These are phyloP conservation scores for Heterohyrax brucei DNA, from an alignment of 2,797 vertebrate genomes.

Conservation along the genomic window DNA sequence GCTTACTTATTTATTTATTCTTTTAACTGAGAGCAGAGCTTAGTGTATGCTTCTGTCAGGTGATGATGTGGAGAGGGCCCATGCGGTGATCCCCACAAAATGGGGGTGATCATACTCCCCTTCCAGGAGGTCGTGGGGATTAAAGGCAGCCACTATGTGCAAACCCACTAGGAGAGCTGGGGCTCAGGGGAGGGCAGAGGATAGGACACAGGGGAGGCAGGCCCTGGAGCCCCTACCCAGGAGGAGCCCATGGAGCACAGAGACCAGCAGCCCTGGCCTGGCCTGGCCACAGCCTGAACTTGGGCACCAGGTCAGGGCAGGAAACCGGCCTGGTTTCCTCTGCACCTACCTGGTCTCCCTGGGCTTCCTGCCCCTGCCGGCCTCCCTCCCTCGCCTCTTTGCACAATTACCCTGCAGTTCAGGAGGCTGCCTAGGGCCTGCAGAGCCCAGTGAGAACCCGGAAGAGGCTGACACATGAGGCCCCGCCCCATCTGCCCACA, in stretches of 20 bases:
- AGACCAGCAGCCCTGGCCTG: background rate
- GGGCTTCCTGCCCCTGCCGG: background rate
- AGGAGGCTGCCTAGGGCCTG: background rate
- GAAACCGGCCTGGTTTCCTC: slow-evolving; percentile 61
- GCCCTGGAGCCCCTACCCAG: background rate
- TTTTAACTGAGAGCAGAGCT: background rate
- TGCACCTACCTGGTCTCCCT: background rate
- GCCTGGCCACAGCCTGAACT: background rate
- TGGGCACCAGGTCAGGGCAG: background rate
- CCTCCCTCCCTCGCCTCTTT: background rate
- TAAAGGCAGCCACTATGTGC: background rate
- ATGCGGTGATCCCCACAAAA: background rate
- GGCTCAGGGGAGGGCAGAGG: background rate
- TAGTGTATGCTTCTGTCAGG: background rate
- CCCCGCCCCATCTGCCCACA: background rate
- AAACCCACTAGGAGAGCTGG: background rate
- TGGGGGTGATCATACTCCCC: background rate
- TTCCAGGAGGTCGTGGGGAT: background rate
- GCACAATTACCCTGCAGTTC: slow-evolving; percentile 25
- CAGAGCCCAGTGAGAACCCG: background rate
- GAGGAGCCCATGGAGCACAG: background rate
- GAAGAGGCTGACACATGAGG: background rate
- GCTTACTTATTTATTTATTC: no score
- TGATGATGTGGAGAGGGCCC: background rate
- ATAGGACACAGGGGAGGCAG: background rate